Base-by-base conservation (phyloP, 2,888 invertebrate genomes). In the Deroplatys truncata region DNA sequence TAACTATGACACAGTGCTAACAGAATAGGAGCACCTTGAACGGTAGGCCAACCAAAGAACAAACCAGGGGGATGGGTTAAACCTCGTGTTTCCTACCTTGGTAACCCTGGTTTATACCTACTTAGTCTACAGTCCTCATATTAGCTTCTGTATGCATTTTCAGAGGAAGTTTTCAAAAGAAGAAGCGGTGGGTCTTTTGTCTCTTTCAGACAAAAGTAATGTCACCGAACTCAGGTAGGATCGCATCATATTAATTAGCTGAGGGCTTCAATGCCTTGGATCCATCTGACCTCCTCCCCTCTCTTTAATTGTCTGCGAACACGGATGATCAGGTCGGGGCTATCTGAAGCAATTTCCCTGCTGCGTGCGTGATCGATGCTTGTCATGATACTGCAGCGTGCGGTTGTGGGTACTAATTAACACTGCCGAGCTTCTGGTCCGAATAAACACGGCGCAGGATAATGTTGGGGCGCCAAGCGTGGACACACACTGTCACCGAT, bases 391-490 rank as follows among this genome's bases (percentile, higher is more conserved):
- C 87, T 35, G 82, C 35, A 87, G 82, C 35, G 25, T 87, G 87
- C 83, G 87, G 87, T 87, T 31, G 35, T 8, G 35, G 56, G 82
- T 83, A 35, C 87, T 87, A 87, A 87, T 87, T 87, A 87, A 87
- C 87, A 87, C 82, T 28, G 87, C 87, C 10, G 29, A 25, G 29
- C 56, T 29, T 25, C 85, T 28, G 16, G 31, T 86, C 82, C 86
- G 82, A 43, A 86, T 86, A 72, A 82, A 86, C 86, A 86, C 72
- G 20, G 49, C n/a, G 13, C 31, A 85, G 28, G 86, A 56, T 16
- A 49, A 56, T 72, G 25, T 29, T 82, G 82, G 56, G 56, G 56
- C 29, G 86, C 86, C 86, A 86, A 86, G 15, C 72, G 72, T 29
- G 82, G 72, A 82, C 86, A 56, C 72, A 29, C 28, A 86, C 82